Percentiles rank a stretch among this genome's conserved stretches.
Conservation (phyloP, 2,113 vertebrate species). For the Grammomys surdaster region DNA sequence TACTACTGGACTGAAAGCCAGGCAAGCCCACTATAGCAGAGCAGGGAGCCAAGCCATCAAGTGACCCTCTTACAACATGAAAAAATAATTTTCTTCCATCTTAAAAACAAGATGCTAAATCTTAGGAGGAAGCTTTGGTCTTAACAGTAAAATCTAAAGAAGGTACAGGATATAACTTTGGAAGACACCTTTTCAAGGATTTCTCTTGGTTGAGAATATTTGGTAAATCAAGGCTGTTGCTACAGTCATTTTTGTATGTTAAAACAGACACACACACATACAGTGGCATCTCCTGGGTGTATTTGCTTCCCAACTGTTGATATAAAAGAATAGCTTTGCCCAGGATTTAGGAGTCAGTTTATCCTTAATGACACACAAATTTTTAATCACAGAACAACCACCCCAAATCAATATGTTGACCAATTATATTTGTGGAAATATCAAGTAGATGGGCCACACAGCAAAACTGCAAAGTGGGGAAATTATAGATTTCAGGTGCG, state of each 20-base stretch:
- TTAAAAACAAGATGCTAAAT: constrained; percentile 51
- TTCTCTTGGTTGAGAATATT: constrained; percentile 10
- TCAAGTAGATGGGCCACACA: not conserved
- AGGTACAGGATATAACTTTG: constrained; percentile 7
- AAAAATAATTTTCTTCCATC: not conserved
- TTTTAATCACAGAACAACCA: not conserved
- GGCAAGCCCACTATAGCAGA: not conserved
- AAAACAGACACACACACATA: not conserved
- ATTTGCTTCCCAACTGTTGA: not conserved
- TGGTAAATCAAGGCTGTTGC: constrained; percentile 42
- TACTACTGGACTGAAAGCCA: not conserved
- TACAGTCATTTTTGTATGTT: constrained; percentile 9
- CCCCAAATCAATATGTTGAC: not conserved
- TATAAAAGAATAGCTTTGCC: not conserved
- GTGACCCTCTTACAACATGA: constrained; percentile 25
- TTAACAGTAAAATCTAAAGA: constrained; percentile 58
- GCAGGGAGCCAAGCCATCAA: constrained; percentile 23
- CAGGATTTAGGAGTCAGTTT: not conserved
- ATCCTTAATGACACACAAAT: not conserved
- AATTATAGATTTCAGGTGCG: not conserved
- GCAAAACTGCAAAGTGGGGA: not conserved
- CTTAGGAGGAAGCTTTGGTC: not conserved
- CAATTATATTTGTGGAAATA: not conserved
- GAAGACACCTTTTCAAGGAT: constrained; percentile 35
- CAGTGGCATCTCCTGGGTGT: not conserved